Evolutionary conservation across 1,140 invertebrate genomes (phyloP).

Genomic region (Paraescarpia echinospica): DNA sequence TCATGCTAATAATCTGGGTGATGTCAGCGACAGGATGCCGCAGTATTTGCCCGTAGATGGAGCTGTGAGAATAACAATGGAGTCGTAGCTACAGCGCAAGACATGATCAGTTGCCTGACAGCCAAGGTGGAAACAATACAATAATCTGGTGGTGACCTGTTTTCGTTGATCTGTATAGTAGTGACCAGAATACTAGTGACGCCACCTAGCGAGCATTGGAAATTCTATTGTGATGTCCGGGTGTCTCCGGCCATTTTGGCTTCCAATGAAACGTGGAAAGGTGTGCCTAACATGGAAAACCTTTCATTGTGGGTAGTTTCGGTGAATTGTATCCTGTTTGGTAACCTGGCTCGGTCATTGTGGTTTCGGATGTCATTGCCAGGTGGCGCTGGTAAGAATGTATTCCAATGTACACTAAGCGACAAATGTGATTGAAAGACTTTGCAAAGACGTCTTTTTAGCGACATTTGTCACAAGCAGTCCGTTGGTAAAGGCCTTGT

Average conservation of each 20-base stretch:
- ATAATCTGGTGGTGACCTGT: background rate
- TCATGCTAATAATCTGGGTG: background rate
- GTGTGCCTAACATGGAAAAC: background rate
- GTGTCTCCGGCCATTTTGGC: background rate
- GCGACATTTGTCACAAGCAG: background rate
- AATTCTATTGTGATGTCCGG: background rate
- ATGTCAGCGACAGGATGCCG: background rate
- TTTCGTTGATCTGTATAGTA: background rate
- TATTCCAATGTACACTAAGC: background rate
- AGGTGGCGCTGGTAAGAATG: background rate
- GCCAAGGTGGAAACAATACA: background rate
- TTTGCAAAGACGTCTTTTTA: background rate
- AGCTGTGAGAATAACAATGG: background rate
- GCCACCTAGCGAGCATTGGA: background rate
- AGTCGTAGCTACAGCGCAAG: background rate
- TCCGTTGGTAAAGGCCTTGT: background rate
- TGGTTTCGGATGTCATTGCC: background rate
- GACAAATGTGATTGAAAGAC: background rate
- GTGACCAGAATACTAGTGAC: background rate
- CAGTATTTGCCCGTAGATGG: background rate
- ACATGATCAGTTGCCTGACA: background rate
- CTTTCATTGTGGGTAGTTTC: background rate
- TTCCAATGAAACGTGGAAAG: background rate
- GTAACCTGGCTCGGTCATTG: background rate
- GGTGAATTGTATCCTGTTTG: background rate